phyloP scores from a whole-genome alignment of 2,888 invertebrate genomes.

The Drosophila yooni region DNA sequence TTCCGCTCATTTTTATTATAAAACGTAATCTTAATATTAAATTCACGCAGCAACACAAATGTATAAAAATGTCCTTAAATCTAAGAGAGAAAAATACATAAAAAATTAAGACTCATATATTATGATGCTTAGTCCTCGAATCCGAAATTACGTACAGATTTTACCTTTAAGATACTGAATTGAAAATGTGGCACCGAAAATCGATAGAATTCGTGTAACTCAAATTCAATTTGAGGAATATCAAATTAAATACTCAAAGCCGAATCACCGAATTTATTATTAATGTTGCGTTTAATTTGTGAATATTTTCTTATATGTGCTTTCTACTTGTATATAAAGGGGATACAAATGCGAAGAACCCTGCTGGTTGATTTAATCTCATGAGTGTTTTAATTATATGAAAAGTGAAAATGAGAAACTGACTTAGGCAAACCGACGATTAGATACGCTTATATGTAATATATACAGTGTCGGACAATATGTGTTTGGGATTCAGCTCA shows the following conservation, averaged over 20 bases:
- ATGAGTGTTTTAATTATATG: neutral
- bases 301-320: neutral
- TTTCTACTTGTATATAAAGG: neutral
- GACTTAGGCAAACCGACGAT: neutral
- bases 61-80: neutral
- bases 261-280: neutral
- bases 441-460: neutral
- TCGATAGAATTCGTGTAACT: neutral
- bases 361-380: neutral
- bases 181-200: neutral
- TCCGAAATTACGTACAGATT: neutral
- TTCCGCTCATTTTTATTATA: neutral
- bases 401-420: neutral
- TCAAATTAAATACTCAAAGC: neutral
- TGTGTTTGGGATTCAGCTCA: too few species aligned
- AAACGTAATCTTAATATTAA: neutral
- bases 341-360: neutral
- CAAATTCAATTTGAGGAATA: neutral
- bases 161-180: neutral
- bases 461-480: too few species aligned
- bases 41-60: neutral
- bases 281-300: neutral
- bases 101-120: neutral
- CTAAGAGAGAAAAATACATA: neutral
- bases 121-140: neutral